A percentile compares a stretch with the other conserved stretches of the same genome.
Evolutionary conservation across 2,888 invertebrate species (phyloP).

Genomic region (Perizoma flavofasciatum): DNA sequence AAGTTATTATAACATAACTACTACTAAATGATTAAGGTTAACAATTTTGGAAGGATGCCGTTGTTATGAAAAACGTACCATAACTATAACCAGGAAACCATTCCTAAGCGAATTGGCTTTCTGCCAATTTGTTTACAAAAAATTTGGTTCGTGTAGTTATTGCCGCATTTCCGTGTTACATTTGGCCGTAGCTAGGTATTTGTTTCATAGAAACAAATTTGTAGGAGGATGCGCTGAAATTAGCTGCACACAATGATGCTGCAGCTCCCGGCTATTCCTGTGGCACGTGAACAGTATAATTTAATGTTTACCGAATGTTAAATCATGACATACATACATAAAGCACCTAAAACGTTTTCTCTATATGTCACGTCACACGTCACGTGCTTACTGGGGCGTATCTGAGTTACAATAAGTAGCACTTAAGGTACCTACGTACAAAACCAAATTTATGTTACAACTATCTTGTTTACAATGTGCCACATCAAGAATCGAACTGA

Average conservation of each 20-base stretch:
- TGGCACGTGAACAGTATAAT: background rate
- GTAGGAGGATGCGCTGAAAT: conserved; percentile 5
- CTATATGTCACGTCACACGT: no score
- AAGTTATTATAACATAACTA: conserved; percentile 4
- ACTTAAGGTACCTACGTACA: no score
- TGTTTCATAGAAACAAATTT: background rate
- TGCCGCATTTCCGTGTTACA: conserved; percentile 26
- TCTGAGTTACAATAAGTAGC: no score
- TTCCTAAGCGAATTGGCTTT: conserved; percentile 20
- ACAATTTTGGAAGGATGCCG: background rate
- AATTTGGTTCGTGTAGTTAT: conserved; percentile 3
- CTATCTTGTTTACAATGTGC: background rate
- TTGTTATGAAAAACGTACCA: conserved; percentile 13
- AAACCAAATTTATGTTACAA: no score
- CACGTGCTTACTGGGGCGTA: no score
- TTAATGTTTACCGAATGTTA: no score
- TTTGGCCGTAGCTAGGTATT: conserved; percentile 15
- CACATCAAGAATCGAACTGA: background rate
- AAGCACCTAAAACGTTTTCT: no score
- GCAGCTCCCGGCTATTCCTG: background rate
- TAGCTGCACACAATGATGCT: background rate
- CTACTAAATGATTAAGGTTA: no score
- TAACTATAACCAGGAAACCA: conserved; percentile 12
- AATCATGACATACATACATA: no score
- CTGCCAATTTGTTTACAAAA: conserved; percentile 24